A percentile compares a stretch with the other conserved stretches of the same genome.
Evolutionary conservation across 2,113 vertebrate genomes (phyloP).

Genomic region (Suricata suricatta): DNA sequence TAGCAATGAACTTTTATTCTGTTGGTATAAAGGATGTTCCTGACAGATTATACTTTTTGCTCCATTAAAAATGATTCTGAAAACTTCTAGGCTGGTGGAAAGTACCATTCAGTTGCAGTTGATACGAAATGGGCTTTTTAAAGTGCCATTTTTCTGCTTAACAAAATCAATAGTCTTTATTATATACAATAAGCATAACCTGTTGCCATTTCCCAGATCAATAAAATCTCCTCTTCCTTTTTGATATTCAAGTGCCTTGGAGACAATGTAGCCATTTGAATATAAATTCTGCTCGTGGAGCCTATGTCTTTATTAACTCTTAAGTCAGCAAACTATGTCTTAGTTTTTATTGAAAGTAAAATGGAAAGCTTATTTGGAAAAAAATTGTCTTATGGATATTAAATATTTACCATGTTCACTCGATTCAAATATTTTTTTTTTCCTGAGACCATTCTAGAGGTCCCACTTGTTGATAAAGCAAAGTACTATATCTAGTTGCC

Average conservation of each 20-base stretch:
- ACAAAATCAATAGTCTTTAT: constrained; percentile 78
- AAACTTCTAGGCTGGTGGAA: constrained; percentile 58
- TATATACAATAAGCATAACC: constrained; percentile 76
- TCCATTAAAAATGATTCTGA: constrained; percentile 64
- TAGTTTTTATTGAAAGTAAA: not conserved
- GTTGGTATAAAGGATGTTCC: constrained; percentile 55
- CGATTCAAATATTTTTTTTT: not conserved
- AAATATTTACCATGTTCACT: not conserved
- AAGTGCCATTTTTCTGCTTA: constrained; percentile 74
- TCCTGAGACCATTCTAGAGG: not conserved
- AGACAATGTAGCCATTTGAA: constrained; percentile 65
- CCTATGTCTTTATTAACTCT: constrained; percentile 33
- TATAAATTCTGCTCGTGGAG: constrained; percentile 59
- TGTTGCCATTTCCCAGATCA: constrained; percentile 72
- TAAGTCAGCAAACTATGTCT: not conserved
- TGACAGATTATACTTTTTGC: constrained; percentile 53
- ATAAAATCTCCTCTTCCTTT: constrained; percentile 75
- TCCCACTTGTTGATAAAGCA: not conserved
- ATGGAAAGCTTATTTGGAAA: not conserved
- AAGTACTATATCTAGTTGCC: not conserved
- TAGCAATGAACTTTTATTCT: constrained; percentile 49
- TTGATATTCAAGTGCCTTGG: constrained; percentile 47
- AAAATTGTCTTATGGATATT: not conserved
- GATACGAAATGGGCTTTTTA: constrained; percentile 60
- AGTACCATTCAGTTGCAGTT: constrained; percentile 54